Evolutionary conservation across 2,888 invertebrate species (phyloP), one percentile per base, ranked within the genome.

Genomic region (Polydrusus pterygomalis): DNA sequence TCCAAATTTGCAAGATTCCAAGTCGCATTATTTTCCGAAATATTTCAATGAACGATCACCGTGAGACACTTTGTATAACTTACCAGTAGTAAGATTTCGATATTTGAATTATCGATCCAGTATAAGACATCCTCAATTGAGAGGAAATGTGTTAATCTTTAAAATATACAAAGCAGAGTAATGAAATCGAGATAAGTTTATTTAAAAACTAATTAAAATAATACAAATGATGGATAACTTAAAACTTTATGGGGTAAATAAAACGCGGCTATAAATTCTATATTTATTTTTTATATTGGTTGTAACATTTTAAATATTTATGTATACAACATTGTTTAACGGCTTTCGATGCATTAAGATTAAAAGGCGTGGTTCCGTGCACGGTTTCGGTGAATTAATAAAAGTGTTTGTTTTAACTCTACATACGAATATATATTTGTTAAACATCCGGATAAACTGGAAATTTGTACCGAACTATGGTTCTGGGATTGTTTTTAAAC

Each of bases 201-300:
- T 79, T 79, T 79, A 79, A 79, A 79, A 79, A 78, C 75, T 79
- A 78, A 79, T 79, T 78, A 78, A 79, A 78, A 78, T 79, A 79
- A 79, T 79, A 79, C 68, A 76, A 76, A 74, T 71, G 75, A 69
- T 77, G 78, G 76, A 78, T 78, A 73, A 64, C 71, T 71, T 71
- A 40, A 71, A 74, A 69, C 38, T 78, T 78, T 78, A 78, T 77
- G 65, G 74, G 70, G 75, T 75, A 77, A 69, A 77, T 77, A 77
- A 75, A 77, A 62, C 20, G 58, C 60, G 67, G 63, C 74, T 60
- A 73, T 78, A 78, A 78, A 75, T 73, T 75, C 73, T 78, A 78
- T 78, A 72, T 78, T 78, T 78, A 75, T 78, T 78, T 75, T 75
- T 75, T 70, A 75, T 78, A 75, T 75, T 77, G 75, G 68, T 68